Base-by-base conservation (phyloP, 2,113 vertebrate genomes). In the Nesoenas mayeri region DNA sequence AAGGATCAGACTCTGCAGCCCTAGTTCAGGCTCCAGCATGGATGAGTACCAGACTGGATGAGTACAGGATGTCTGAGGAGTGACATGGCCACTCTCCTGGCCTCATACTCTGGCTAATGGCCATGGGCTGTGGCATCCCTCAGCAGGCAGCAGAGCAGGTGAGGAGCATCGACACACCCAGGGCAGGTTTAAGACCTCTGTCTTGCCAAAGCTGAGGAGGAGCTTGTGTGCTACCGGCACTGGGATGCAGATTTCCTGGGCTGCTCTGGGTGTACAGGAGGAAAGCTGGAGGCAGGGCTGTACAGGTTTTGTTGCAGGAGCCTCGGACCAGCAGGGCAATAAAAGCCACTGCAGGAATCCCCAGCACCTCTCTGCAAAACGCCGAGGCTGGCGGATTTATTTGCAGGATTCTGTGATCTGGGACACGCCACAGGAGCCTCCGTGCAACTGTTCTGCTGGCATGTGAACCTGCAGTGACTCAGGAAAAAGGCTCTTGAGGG, bases 391-490 rank as follows among this genome's bases (percentile, higher is more conserved):
- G 85, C 9, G 0, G 47, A 84, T 94, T 88, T 90, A 79, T 85
- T 93, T 4, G 2, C 7, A 6, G 67, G 2, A 0, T 70, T 83
- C 84, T 75, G 17, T 88, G 71, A 83, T 96, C 95, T 80, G 88
- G 85, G 82, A 69, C 89, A 91, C 79, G 0, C 96, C 85, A 86
- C 75, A 88, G 95, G 95, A 96, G 88, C 88, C 88, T 93, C 72
- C 0, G 16, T 88, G 71, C 94, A 96, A 96, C 94, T 96, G 93
- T 94, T 95, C 82, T 86, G 64, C 94, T 96, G 94, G 91, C 94
- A 91, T 50, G 22, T 60, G 75, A 85, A 71, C 79, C 75, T 93
- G 91, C n/a, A 4, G 53, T 93, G 88, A 91, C 85, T 90, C 89
- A 90, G 95, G 87, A 78, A 90, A 77, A 93, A 88, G 61, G 42